Base-by-base conservation (phyloP, 2,797 vertebrate species). In the Discoglossus pictus region DNA sequence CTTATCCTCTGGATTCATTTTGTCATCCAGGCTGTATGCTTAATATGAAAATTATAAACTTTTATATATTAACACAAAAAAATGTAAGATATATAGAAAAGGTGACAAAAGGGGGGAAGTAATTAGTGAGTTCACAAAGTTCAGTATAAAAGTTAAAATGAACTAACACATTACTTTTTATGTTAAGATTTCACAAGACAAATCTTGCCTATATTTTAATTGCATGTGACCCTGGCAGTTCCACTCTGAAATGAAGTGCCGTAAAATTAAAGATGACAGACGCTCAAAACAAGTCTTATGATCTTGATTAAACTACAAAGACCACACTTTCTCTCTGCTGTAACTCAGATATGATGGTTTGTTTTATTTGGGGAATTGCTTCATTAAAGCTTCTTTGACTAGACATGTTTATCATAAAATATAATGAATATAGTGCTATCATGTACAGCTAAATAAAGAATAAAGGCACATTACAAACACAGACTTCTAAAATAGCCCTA, bases 341-440 rank as follows among this genome's bases (percentile, higher is more conserved):
- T 82, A 90, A 87, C 86, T 91, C 89, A 91, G 85, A 91, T 92
- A 86, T 85, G 85, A 90, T 88, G 90, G 88, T 83, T 87, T 89
- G 87, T 89, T 93, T 92, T 90, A 90, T 92, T 92, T 91, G 86
- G 87, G 90, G 89, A 91, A 90, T 92, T 89, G 89, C 88, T 93
- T 90, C 90, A 87, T 94, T 93, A 92, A 95, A 93, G 87, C 87
- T 89, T 90, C 92, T 94, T 92, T 94, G 92, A 93, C 90, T 89
- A 87, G 87, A 88, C 85, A 91, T 94, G 93, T 95, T 95, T 94
- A 92, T 94, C 92, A 90, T 84, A 80, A 86, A 85, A 78, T 88
- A 91, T 88, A 85, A 78, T 73, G 83, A 86, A 80, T 83, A 82
- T 84, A 82, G 83, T 80, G 83, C 75, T 85, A 88, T 81, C 86